Conservation (phyloP, 2,797 vertebrate genomes). For the Scolopax bukidnonensis region DNA sequence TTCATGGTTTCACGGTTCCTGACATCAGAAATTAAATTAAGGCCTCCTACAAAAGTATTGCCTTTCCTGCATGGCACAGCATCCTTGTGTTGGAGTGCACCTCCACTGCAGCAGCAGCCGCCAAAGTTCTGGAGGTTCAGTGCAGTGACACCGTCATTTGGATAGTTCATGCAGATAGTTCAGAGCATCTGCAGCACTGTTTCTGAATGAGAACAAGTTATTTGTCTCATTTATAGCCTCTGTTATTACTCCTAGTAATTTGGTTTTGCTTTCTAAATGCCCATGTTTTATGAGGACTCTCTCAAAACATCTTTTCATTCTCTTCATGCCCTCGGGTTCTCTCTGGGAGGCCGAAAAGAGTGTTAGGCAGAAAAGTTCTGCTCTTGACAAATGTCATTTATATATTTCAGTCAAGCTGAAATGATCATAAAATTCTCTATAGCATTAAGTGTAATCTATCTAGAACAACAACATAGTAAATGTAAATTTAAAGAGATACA, state of each 20-base stretch:
- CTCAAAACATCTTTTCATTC: constrained; percentile 5
- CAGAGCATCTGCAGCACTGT: neutral
- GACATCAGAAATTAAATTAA: neutral
- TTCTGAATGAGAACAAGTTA: constrained; percentile 27
- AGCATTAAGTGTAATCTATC: neutral
- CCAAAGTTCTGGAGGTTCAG: neutral
- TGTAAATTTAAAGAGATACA: neutral
- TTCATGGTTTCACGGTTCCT: neutral
- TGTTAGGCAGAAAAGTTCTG: neutral
- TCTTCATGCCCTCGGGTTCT: constrained; percentile 11
- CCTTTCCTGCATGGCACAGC: neutral
- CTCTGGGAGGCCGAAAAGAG: constrained; percentile 4
- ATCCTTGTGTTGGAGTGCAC: neutral
- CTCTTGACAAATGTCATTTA: neutral
- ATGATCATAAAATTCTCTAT: neutral
- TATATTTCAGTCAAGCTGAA: neutral
- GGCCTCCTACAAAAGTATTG: neutral
- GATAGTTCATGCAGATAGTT: neutral
- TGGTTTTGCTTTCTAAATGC: constrained; percentile 24
- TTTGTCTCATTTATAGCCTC: constrained; percentile 44
- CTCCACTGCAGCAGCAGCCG: neutral
- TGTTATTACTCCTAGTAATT: constrained; percentile 40
- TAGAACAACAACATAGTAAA: neutral
- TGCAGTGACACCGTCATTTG: neutral
- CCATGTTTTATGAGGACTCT: constrained; percentile 9